phyloP scores from a whole-genome alignment of 2,113 vertebrate species.

The Felis chaus region DNA sequence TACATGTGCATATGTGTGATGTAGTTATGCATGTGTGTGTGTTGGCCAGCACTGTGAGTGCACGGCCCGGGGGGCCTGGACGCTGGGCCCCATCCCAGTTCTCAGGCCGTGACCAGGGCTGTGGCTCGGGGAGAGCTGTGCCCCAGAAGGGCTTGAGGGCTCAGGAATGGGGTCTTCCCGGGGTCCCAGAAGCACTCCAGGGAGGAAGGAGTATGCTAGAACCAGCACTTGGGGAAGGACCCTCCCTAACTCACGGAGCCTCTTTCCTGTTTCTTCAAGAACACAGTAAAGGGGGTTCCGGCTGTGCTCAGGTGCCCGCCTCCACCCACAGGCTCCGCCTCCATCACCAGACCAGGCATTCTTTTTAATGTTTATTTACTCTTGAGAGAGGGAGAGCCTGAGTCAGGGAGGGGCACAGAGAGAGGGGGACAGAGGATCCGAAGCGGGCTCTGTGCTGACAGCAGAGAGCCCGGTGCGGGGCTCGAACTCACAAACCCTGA shows the following conservation, averaged over 20 bases:
- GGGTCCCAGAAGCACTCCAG: not conserved
- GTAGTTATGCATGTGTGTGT: too few species aligned
- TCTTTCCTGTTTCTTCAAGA: not conserved
- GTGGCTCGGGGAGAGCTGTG: too few species aligned
- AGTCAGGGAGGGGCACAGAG: too few species aligned
- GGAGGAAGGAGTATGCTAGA: not conserved
- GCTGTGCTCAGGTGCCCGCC: not conserved
- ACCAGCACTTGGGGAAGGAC: not conserved
- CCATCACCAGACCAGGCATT: not conserved
- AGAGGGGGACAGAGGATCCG: too few species aligned
- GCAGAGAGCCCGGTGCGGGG: too few species aligned
- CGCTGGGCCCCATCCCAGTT: not conserved
- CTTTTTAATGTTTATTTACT: not conserved
- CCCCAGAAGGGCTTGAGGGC: not conserved
- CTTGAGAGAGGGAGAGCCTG: too few species aligned
- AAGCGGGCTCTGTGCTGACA: too few species aligned
- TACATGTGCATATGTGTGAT: not conserved
- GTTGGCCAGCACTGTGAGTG: too few species aligned
- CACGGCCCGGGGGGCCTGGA: not conserved
- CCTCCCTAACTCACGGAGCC: accelerated
- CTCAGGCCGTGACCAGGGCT: not conserved
- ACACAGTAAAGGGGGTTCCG: accelerated
- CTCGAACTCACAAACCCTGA: too few species aligned
- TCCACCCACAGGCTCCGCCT: not conserved
- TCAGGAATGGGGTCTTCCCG: not conserved